Evolutionary conservation across 2,113 vertebrate species (phyloP), one percentile per base, ranked within the genome.

Genomic region (Gasterosteus nipponicus): DNA sequence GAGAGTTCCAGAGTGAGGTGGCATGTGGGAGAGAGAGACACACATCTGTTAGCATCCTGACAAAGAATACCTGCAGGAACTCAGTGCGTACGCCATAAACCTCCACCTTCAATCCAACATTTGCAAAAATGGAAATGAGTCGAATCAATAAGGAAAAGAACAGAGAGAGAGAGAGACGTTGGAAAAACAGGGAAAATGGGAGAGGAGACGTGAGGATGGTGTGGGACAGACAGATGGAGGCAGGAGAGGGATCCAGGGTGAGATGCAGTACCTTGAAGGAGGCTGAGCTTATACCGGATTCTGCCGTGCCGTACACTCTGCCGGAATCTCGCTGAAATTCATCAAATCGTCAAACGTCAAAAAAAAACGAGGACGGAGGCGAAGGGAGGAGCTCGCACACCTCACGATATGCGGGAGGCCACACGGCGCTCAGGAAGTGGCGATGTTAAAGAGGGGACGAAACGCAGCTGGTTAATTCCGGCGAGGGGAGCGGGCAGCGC

Each of bases 1-100:
- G 95, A 97, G 97, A 97, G 96, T 96, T 96, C 96, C 96, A 95
- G 92, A 94, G 94, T 92, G 74, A 42, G 90, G 95, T 26, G 84
- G 95, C 96, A 96, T 97, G 96, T 93, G 90, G 92, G 89, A 7
- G 42, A 44, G 51, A 95, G 89, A 95, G 87, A 96, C 92, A 96
- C 92, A 96, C 89, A 86, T 82, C 61, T 42, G 89, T 93, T 92
- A 94, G 89, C 87, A 82, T 89, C 38, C 69, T 73, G 73, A 78
- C 65, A 38, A 47, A 67, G 8, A 61, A 73, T 2, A 78, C 49
- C 64, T 47, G 29, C 53, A 68, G 39, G 69, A 33, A 41, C 62
- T 77, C 35, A 14, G 42, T 56, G 41, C 33, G 46, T n/a, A 51
- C n/a, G 73, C 31, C 51, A 47, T 58, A 14, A 44, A 63, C 41